Base-by-base conservation (phyloP, 2,888 invertebrate species). In the Beris chalybata region DNA sequence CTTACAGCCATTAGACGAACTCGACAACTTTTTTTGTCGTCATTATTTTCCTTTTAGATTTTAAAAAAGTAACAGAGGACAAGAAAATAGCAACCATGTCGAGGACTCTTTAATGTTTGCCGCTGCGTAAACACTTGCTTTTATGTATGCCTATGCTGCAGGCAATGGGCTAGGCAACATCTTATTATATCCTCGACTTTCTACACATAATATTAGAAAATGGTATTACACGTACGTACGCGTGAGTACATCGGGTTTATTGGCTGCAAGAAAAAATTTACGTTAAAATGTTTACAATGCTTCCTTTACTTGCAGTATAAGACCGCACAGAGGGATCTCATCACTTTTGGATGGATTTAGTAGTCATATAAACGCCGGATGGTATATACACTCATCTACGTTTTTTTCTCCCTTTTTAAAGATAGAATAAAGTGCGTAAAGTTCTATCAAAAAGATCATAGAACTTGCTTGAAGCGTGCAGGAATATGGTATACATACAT, bases 91-190 rank as follows among this genome's bases (percentile, higher is more conserved):
- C 57, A 53, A 58, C 58, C 67, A 53, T 59, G 59, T 6, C 52
- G 52, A 61, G 65, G 59, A 54, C 59, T 44, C 67, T 67, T 67
- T 67, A 67, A 67, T 65, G 67, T 67, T 65, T 65, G 65, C 67
- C 67, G 67, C 67, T 65, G 65, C 65, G 52, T 67, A 67, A 67
- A 67, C 65, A 67, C 65, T 65, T 59, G 61, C 67, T 67, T 67
- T 61, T 67, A 65, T 67, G 65, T 61, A 55, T 65, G 58, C 48
- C 38, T 64, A 64, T 45, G 22, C 22, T 22, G 22, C 22, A 22
- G 22, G 22, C 22, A 11, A 13, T 22, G 22, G 48, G 48, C 13
- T 7, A 5, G 48, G 7, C 48, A 22, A 22, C 22, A 22, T 22
- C 15, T 15, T 12, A 12, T 48, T 1, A 15, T 48, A 9, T 5